Evolutionary conservation across 2,797 vertebrate species (phyloP).

Genomic region (Pseudotriccus pelzelni): DNA sequence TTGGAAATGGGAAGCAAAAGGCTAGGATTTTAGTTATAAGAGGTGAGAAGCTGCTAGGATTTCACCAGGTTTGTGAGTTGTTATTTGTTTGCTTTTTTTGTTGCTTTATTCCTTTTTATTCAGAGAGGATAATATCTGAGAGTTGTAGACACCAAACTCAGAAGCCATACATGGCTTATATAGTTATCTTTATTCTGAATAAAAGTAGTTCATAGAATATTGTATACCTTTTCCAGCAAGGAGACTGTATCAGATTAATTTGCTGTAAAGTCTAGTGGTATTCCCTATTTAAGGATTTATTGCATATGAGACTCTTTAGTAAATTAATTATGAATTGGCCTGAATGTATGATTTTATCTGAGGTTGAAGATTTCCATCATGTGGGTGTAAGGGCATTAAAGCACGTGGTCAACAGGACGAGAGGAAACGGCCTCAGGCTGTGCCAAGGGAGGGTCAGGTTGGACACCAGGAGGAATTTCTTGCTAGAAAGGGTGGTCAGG

Average conservation of each 20-base stretch:
- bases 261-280: not conserved
- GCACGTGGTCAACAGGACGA: not conserved
- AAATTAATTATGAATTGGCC: not conserved
- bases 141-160: not conserved
- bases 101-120: not conserved
- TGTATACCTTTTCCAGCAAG: not conserved
- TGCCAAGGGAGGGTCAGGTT: not conserved
- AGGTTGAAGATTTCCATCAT: not conserved
- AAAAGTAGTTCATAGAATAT: not conserved
- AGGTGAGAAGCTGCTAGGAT: not conserved
- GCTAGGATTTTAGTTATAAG: not conserved
- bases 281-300: not conserved
- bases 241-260: not conserved
- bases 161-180: not conserved
- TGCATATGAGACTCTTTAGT: not conserved
- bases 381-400: not conserved
- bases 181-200: not conserved
- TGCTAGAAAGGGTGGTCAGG: fast-evolving
- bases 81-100: not conserved
- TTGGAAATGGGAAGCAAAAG: not conserved
- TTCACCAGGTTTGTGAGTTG: not conserved
- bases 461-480: not conserved
- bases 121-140: not conserved
- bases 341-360: not conserved
- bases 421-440: not conserved